Base-by-base conservation (phyloP, 2,888 invertebrate species). In the Parnassius glacialis region DNA sequence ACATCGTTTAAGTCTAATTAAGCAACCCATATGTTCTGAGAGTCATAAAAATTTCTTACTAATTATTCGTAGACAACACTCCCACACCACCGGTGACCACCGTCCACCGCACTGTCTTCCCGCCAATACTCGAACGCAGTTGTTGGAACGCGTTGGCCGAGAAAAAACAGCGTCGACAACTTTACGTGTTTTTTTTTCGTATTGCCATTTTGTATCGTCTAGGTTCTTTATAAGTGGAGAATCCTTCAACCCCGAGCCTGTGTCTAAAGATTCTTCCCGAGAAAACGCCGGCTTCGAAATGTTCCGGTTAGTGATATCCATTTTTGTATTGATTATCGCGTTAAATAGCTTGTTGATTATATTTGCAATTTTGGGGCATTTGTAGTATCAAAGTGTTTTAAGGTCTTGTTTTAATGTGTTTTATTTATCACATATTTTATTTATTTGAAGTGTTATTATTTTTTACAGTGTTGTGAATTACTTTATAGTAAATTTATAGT, bases 231-330 rank as follows among this genome's bases (percentile, higher is more conserved):
- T 82, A 87, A 86, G 79, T 74, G 75, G 78, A 76, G 74, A 76
- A 74, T 76, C 74, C 70, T 68, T 70, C 75, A 74, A 74, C 80
- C 80, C 72, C 65, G 62, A 70, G 69, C 65, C 74, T 78, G 75
- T 78, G 71, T 75, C 77, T 69, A 66, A 72, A 76, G 77, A 69
- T 70, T 71, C 71, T 75, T 72, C 75, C 70, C 74, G 66, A 68
- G 68, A 69, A 73, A 69, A 70, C 69, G 65, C 62, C 65, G 66
- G 58, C 58, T 52, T 66, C 68, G 70, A 68, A 66, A 85, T 90
- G 87, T 85, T 85, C 84, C 85, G 89, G 89, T 90, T 78, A 89
- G 89, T 88, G 70, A 59, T 59, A 45, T 55, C 52, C n/a, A 58
- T 65, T 65, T 67, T 74, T 75, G 70, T 67, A 69, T 70, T 70